These are phyloP conservation scores for Cyphomyrmex costatus DNA, from an alignment of 1,140 invertebrate genomes.

Conservation along the genomic window DNA sequence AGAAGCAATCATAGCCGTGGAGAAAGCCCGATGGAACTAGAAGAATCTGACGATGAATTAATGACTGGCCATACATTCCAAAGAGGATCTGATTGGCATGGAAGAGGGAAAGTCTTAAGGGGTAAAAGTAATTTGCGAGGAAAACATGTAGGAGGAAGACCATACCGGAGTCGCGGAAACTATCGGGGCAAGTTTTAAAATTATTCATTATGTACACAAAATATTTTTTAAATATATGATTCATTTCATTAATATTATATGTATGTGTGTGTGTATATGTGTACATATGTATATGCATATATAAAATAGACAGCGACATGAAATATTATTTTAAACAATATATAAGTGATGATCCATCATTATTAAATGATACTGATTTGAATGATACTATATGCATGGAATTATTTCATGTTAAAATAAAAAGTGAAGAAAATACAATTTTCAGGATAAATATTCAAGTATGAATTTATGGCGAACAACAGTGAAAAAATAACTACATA, in stretches of 20 bases:
- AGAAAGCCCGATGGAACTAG: conserved; percentile 78
- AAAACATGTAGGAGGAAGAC: conserved; percentile 69
- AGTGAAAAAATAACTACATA: not conserved
- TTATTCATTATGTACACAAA: not conserved
- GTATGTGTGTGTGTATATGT: conserved; percentile 25
- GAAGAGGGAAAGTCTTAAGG: conserved; percentile 61
- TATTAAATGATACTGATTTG: not conserved
- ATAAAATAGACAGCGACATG: not conserved
- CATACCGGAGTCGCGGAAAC: conserved; percentile 71
- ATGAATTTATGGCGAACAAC: conserved; percentile 8
- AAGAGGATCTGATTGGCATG: conserved; percentile 73
- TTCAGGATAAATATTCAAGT: conserved; percentile 25
- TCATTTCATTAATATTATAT: not conserved
- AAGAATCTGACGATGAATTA: conserved; percentile 75
- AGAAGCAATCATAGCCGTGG: conserved; percentile 78
- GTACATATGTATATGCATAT: conserved; percentile 18
- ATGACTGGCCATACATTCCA: conserved; percentile 71
- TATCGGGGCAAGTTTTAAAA: conserved; percentile 78
- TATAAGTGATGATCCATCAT: not conserved
- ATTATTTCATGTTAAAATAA: conserved; percentile 31
- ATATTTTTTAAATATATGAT: not conserved
- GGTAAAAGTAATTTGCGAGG: conserved; percentile 72
- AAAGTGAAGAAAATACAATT: not conserved
- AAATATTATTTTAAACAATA: conserved; percentile 29
- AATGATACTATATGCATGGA: not conserved